Base-by-base conservation (phyloP, 2,113 vertebrate species). In the Neolamprologus hecqui region DNA sequence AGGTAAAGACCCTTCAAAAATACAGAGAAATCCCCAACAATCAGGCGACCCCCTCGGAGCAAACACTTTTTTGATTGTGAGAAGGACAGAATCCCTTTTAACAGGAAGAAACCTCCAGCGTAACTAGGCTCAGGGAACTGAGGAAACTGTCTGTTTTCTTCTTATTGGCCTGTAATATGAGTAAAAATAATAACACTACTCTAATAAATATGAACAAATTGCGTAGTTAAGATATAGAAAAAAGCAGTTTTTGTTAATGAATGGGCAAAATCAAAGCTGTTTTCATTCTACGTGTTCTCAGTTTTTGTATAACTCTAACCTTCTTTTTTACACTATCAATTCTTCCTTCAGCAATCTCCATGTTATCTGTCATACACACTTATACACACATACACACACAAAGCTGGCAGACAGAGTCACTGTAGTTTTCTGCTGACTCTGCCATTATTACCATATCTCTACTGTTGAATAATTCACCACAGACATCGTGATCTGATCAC, bases 361-460 rank as follows among this genome's bases (percentile, higher is more conserved):
- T 31, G 6, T 23, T 55, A 55, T 80, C 55, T 57, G 47, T 55
- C 58, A 15, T 35, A 49, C 42, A 31, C 15, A 63, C 49, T 23
- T 17, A 51, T 5, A 83, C 19, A 37, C 77, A 75, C 37, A 31
- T 14, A 83, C 55, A 47, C 55, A 40, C 70, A 47, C 65, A 49
- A 26, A 65, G n/a, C 65, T 88, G 79, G 88, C 89, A 92, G 90
- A 90, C 86, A 81, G 81, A 83, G 55, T 49, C 84, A n/a, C 40
- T 87, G 84, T 80, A 31, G 13, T 83, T 85, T 95, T 94, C 91
- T 95, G 96, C 96, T 96, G 95, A 96, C 94, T 94, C 49, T 85
- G 70, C 87, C 85, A 84, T 92, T 95, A 92, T 90, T 83, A 85
- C 88, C 88, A 90, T 92, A 92, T 91, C 89, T 91, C 79, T 49